Percentiles rank a stretch among this genome's conserved stretches.
Conservation (phyloP, 2,797 vertebrate genomes). For the Pitangus sulphuratus region DNA sequence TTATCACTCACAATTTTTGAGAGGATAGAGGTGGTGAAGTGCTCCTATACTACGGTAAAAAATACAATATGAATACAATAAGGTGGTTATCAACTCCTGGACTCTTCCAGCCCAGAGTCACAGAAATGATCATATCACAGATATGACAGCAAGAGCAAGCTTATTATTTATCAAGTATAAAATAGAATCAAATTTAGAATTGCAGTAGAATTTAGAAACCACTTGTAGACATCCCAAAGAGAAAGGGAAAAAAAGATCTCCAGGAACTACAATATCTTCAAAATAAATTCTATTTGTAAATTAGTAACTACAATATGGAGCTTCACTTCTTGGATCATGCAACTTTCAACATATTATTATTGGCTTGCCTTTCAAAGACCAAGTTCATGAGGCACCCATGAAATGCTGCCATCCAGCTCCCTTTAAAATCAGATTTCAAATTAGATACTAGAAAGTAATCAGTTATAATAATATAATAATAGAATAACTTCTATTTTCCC, state of each 20-base stretch:
- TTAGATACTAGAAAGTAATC: neutral
- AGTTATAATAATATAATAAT: too few species aligned
- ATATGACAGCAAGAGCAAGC: neutral
- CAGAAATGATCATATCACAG: neutral
- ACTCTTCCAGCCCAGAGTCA: neutral
- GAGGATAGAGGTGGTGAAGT: neutral
- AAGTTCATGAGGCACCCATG: neutral
- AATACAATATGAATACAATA: neutral
- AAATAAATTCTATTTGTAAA: neutral
- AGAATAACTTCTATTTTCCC: neutral
- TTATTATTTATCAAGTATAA: neutral
- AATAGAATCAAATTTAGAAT: neutral
- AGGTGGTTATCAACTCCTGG: neutral
- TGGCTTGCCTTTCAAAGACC: neutral
- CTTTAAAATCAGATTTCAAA: neutral
- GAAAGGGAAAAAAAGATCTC: neutral
- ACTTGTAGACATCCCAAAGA: neutral
- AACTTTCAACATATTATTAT: neutral
- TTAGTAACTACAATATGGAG: neutral
- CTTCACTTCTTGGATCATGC: neutral
- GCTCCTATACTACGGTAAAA: neutral
- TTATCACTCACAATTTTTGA: neutral
- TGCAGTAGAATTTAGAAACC: neutral
- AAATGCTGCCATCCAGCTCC: neutral
- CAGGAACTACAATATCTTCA: neutral